These are phyloP conservation scores for Podabrus alpinus DNA, from an alignment of 2,888 invertebrate species.

Conservation along the genomic window DNA sequence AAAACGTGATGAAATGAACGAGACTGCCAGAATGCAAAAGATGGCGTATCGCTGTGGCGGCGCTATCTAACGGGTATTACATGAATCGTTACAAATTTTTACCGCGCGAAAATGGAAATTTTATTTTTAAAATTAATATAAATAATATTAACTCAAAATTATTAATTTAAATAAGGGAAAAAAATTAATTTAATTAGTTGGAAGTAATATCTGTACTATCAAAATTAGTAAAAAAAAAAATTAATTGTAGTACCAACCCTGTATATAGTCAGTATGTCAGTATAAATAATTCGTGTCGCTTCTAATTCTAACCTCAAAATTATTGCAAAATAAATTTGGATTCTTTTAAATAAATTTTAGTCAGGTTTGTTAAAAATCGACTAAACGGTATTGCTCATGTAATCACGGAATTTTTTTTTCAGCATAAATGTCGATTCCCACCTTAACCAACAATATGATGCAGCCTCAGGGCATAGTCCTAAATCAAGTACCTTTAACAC, in stretches of 20 bases:
- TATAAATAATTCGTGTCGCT: too few relatives aligned
- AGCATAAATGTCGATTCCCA: constrained; percentile 41
- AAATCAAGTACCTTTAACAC: constrained; percentile 45
- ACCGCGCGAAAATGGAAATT: not conserved
- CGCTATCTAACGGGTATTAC: not conserved
- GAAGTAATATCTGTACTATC: too few relatives aligned
- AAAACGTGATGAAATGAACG: not conserved
- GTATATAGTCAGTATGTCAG: not conserved
- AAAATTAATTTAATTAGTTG: too few relatives aligned
- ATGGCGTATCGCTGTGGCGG: not conserved
- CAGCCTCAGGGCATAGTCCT: constrained; percentile 47
- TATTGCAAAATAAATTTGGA: not conserved
- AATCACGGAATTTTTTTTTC: not conserved
- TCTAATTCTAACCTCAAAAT: not conserved
- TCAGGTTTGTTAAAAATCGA: not conserved
- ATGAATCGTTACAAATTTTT: not conserved
- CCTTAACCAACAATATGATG: constrained; percentile 43
- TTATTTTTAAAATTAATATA: too few relatives aligned
- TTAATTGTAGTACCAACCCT: too few relatives aligned
- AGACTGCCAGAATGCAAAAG: not conserved
- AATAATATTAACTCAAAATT: too few relatives aligned
- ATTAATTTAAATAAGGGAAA: too few relatives aligned
- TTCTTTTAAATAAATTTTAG: not conserved
- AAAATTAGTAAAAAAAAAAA: too few relatives aligned
- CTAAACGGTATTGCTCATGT: not conserved